These are phyloP conservation scores for Carassius carassius DNA, from an alignment of 2,113 vertebrate genomes.

Conservation along the genomic window DNA sequence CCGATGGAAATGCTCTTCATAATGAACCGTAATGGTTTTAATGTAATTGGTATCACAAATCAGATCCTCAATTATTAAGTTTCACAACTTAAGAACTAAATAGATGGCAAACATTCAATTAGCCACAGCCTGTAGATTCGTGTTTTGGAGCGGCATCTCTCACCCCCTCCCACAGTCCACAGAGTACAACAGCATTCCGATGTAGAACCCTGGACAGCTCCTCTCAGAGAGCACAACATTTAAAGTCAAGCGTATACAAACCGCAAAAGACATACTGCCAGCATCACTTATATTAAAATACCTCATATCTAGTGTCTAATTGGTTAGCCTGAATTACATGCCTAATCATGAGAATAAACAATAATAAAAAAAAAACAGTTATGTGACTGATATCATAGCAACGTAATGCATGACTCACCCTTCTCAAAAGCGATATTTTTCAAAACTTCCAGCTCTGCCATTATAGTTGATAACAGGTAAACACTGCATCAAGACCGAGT, in stretches of 20 bases:
- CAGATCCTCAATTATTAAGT: neutral
- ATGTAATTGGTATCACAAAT: neutral
- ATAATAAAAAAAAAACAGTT: neutral
- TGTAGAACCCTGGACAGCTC: slow-evolving; percentile 35
- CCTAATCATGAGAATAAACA: neutral
- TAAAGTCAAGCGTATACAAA: neutral
- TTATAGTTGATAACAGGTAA: slow-evolving; percentile 69
- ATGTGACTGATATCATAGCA: neutral
- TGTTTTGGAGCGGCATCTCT: slow-evolving; percentile 7
- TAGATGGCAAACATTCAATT: slow-evolving; percentile 20
- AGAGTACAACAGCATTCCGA: slow-evolving; percentile 22
- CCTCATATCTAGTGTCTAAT: neutral
- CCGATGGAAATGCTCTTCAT: neutral
- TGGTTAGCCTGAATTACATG: neutral
- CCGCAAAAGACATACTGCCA: neutral
- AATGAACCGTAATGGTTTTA: neutral
- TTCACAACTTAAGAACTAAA: slow-evolving; percentile 4
- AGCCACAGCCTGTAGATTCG: slow-evolving; percentile 9
- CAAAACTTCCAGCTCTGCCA: slow-evolving; percentile 88
- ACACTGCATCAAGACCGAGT: slow-evolving; percentile 65
- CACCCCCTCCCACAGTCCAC: neutral
- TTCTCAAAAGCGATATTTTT: slow-evolving; percentile 85
- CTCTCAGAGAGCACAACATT: neutral
- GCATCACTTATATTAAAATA: neutral
- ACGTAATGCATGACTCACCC: slow-evolving; percentile 75